These are phyloP conservation scores for Actinernus sp. DNA, from an alignment of 92 coral and sea anemone genomes.

Conservation along the genomic window DNA sequence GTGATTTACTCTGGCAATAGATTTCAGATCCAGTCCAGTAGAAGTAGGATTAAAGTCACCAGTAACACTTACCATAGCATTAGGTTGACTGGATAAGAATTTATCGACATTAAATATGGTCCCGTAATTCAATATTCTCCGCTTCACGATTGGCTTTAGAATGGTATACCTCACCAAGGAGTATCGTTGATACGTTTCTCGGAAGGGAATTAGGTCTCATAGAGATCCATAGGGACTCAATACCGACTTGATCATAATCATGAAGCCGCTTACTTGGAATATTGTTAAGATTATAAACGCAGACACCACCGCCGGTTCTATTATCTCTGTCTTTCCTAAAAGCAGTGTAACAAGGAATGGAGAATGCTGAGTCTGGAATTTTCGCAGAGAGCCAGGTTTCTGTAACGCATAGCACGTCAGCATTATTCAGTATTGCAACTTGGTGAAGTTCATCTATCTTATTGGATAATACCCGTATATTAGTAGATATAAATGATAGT, in stretches of 20 bases:
- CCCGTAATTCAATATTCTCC: slow-evolving; percentile 38
- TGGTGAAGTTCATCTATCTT: slow-evolving; percentile 24
- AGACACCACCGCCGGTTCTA: slow-evolving; percentile 47
- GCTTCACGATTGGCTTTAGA: slow-evolving; percentile 25
- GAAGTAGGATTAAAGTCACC: slow-evolving; percentile 43
- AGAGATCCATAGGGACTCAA: slow-evolving; percentile 33
- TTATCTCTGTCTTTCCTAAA: slow-evolving; percentile 56
- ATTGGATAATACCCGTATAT: slow-evolving; percentile 11
- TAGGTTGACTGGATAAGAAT: slow-evolving; percentile 8
- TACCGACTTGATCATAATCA: slow-evolving; percentile 22
- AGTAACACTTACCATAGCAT: slow-evolving; percentile 28
- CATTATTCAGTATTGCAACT: slow-evolving; percentile 17
- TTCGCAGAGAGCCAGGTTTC: slow-evolving; percentile 46
- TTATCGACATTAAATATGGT: slow-evolving; percentile 22
- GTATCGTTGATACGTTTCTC: slow-evolving; percentile 23
- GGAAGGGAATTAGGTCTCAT: slow-evolving; percentile 31
- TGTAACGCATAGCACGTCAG: slow-evolving; percentile 47
- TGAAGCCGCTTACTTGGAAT: slow-evolving; percentile 37
- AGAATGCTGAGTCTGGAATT: slow-evolving; percentile 35
- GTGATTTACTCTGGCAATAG: slow-evolving; percentile 22
- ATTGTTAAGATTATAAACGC: slow-evolving; percentile 37
- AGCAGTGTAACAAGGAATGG: slow-evolving; percentile 38
- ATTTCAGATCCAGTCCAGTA: slow-evolving; percentile 21
- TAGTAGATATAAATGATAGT: too few relatives aligned
- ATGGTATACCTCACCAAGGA: slow-evolving; percentile 35